These are phyloP conservation scores for Gallirallus australis DNA, from an alignment of 2,797 vertebrate genomes.

Conservation along the genomic window DNA sequence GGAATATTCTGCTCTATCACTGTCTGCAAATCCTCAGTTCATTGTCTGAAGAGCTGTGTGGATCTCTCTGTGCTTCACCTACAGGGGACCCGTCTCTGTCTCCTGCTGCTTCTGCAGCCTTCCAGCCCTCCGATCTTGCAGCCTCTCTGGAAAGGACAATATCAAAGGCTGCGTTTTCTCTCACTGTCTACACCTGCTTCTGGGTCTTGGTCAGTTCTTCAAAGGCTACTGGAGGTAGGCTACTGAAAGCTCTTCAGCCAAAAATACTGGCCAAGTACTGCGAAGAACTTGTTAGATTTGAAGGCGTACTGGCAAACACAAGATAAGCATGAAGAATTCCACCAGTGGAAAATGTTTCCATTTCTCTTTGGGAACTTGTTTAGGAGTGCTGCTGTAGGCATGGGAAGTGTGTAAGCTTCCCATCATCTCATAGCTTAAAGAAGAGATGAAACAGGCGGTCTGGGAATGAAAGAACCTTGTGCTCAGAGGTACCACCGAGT, in stretches of 20 bases:
- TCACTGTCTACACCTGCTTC: fast-evolving
- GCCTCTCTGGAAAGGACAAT: neutral
- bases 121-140: neutral
- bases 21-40: neutral
- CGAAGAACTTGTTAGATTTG: neutral
- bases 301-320: neutral
- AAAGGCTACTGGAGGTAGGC: neutral
- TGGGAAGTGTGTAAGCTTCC: neutral
- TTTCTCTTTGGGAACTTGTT: neutral
- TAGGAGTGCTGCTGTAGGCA: neutral
- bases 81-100: no score
- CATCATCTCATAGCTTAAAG: neutral
- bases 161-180: neutral
- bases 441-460: neutral
- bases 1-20: neutral
- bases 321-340: neutral
- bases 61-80: neutral
- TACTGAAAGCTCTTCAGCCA: neutral
- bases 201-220: neutral
- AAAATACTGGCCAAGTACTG: neutral
- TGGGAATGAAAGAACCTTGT: neutral
- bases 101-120: neutral
- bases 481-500: neutral
- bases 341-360: neutral
- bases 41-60: fast-evolving